These are phyloP conservation scores for Macropus fuliginosus DNA, from an alignment of 2,797 vertebrate species.

Conservation along the genomic window DNA sequence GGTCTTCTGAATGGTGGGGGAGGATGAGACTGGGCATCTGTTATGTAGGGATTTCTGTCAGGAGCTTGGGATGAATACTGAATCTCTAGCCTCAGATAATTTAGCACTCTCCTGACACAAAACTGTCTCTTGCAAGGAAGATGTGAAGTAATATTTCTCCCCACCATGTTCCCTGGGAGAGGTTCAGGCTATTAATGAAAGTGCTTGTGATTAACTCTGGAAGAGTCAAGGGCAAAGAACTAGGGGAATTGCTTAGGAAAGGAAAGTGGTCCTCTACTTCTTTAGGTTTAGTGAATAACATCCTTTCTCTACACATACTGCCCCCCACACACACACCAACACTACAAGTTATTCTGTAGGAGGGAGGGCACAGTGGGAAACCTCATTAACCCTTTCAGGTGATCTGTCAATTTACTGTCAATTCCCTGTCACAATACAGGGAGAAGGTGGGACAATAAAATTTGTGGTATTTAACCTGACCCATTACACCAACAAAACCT, in stretches of 20 bases:
- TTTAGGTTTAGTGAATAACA: not conserved
- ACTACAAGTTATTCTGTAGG: not conserved
- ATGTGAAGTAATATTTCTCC: conserved; percentile 44
- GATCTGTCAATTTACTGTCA: conserved; percentile 6
- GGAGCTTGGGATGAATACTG: conserved; percentile 45
- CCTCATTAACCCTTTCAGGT: not conserved
- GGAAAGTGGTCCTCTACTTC: not conserved
- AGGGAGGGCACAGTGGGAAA: conserved; percentile 14
- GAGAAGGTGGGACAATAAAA: not conserved
- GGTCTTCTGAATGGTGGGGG: not conserved
- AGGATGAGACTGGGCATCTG: not conserved
- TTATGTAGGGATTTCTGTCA: conserved; percentile 3
- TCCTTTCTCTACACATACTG: not conserved
- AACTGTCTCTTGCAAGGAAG: conserved; percentile 48
- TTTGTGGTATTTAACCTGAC: conserved; percentile 26
- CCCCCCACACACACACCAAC: not conserved
- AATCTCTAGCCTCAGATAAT: conserved; percentile 59
- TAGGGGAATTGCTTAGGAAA: conserved; percentile 34
- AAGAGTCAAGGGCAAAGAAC: conserved; percentile 56
- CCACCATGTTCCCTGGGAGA: conserved; percentile 39
- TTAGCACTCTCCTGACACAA: conserved; percentile 41
- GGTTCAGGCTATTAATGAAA: conserved; percentile 34
- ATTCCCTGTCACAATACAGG: not conserved
- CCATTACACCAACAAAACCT: conserved; percentile 9
- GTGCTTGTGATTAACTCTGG: conserved; percentile 22